A percentile compares a stretch with the other conserved stretches of the same genome.
Evolutionary conservation across 1,140 invertebrate species (phyloP).

Genomic region (Conopomorpha cramerella): DNA sequence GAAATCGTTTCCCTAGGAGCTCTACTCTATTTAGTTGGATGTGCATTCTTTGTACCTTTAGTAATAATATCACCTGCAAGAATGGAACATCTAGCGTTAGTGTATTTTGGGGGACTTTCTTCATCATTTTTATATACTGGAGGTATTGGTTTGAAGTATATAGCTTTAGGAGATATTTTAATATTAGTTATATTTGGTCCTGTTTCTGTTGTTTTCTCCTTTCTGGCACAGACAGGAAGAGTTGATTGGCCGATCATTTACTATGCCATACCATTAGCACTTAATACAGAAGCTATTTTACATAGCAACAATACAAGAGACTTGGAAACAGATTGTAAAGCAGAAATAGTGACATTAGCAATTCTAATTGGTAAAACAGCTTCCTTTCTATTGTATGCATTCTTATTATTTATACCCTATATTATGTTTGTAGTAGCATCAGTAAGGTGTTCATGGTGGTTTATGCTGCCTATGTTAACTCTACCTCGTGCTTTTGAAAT

Average conservation of each 20-base stretch:
- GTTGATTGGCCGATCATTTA: slow-evolving; percentile 86
- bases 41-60: slow-evolving; percentile 84
- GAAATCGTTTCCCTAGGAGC: slow-evolving; percentile 88
- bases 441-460: slow-evolving; percentile 84
- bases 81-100: slow-evolving; percentile 91
- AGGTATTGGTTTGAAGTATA: slow-evolving; percentile 93
- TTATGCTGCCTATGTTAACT: slow-evolving; percentile 86
- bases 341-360: slow-evolving; percentile 90
- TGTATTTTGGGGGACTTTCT: slow-evolving; percentile 95
- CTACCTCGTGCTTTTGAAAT: slow-evolving; percentile 86
- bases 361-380: slow-evolving; percentile 90
- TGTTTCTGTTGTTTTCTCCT: slow-evolving; percentile 92
- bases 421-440: slow-evolving; percentile 85
- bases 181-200: slow-evolving; percentile 93
- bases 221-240: slow-evolving; percentile 87
- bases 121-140: slow-evolving; percentile 93
- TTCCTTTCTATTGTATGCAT: slow-evolving; percentile 89
- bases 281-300: slow-evolving; percentile 94
- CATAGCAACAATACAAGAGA: slow-evolving; percentile 95
- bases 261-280: slow-evolving; percentile 90
- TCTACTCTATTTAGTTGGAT: slow-evolving; percentile 84
- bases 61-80: slow-evolving; percentile 82
- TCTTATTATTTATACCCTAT: slow-evolving; percentile 90
- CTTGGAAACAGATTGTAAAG: slow-evolving; percentile 80
- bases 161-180: slow-evolving; percentile 88